These are phyloP conservation scores for Pan troglodytes DNA, from an alignment of 2,113 vertebrate genomes.

Conservation along the genomic window NHGRI_mPanTro3-v2.1_pri NC_072421.2:135194501-135195000, in stretches of 20 bases:
- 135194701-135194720: background rate
- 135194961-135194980: background rate
- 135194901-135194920: background rate
- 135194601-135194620: background rate
- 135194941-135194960: background rate
- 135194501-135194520: background rate
- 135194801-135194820: background rate
- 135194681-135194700: background rate
- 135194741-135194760: background rate
- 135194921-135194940: background rate
- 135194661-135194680: background rate
- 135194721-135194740: background rate
- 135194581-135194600: background rate
- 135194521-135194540: background rate
- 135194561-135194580: background rate
- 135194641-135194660: background rate
- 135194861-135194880: background rate
- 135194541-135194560: background rate
- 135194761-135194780: background rate
- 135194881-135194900: background rate
- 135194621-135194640: background rate
- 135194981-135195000: background rate
- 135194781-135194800: background rate
- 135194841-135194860: background rate
- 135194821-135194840: background rate